Base-by-base conservation (phyloP, 2,113 vertebrate species). In the Gobiocypris rarus region DNA sequence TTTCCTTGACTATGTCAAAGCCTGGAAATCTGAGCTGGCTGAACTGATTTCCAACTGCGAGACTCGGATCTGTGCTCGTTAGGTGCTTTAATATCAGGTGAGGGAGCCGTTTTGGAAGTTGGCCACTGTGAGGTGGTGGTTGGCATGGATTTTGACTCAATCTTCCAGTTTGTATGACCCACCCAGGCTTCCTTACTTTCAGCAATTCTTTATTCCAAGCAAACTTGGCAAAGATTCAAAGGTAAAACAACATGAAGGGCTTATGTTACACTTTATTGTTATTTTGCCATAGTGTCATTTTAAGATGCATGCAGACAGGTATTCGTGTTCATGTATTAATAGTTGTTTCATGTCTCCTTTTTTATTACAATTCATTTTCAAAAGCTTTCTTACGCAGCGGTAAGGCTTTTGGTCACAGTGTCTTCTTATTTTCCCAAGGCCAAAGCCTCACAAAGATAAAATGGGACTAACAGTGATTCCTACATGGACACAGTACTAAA, bases 331-430 rank as follows among this genome's bases (percentile, higher is more conserved):
- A 86, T 90, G 86, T 84, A 88, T 92, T 91, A 89, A 92, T 95
- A 92, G 81, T 90, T 91, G 92, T 77, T 80, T 80, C 43, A 63
- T 56, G 31, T 56, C 75, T 74, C 31, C 4, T 73, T 86, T 89
- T 84, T 89, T 77, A 94, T 91, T 92, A 95, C 93, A 93, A 94
- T 94, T 91, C 86, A 88, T 92, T 89, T 89, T 91, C 92, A 86
- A 94, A 95, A 92, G 93, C 91, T 75, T 93, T 93, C 81, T 85
- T 85, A 94, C 95, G 94, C 89, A 69, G 86, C 88, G 89, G 93
- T 95, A 95, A 95, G 95, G 95, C 96, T 95, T 94, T 93, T 95
- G 93, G 92, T 98, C 96, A 97, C 97, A 97, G 97, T 96, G 96
- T 95, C 91, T 89, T 90, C 84, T 79, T 86, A 82, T 90, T 91